Conservation (phyloP, 2,113 vertebrate genomes). For the Aphelocoma coerulescens region DNA sequence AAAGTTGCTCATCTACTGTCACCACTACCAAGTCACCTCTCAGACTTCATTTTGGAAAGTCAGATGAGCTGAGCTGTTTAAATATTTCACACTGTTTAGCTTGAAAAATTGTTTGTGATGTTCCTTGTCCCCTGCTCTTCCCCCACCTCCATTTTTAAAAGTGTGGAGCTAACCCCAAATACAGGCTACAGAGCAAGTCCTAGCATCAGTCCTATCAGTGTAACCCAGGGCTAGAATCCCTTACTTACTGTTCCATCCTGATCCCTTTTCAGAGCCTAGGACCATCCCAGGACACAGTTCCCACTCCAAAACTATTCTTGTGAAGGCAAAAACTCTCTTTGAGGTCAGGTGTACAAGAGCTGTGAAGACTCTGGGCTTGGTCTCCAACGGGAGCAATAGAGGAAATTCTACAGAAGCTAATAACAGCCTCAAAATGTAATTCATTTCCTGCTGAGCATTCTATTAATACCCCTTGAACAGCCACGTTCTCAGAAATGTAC, state of each 20-base stretch:
- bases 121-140: not conserved
- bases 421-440: not conserved
- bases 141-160: not conserved
- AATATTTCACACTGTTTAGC: not conserved
- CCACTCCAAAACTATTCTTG: not conserved
- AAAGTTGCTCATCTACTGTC: not conserved
- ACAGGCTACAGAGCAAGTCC: not conserved
- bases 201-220: not conserved
- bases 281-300: not conserved
- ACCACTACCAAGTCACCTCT: not conserved
- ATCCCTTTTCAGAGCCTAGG: not conserved
- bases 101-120: not conserved
- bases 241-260: not conserved
- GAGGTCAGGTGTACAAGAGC: not conserved
- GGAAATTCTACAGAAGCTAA: not conserved
- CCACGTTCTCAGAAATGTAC: not conserved
- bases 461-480: not conserved
- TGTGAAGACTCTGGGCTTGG: not conserved
- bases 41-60: not conserved
- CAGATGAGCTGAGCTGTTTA: not conserved
- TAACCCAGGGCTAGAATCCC: not conserved
- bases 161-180: not conserved
- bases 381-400: not conserved
- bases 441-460: not conserved
- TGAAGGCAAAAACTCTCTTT: not conserved